phyloP scores from a whole-genome alignment of 2,888 invertebrate genomes.

The Drosophila pseudotakahashii region DNA sequence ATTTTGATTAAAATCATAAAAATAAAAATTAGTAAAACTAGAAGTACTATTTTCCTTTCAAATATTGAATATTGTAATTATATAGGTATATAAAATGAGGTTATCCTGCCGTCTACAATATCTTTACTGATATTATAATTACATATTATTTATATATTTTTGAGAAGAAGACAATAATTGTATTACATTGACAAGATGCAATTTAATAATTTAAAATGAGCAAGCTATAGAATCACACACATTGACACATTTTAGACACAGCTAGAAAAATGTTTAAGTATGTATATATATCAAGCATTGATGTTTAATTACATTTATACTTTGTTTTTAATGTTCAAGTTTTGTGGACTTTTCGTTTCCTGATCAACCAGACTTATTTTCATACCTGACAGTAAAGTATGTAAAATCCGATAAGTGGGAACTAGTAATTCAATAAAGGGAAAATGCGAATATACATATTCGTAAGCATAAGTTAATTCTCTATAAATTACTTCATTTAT shows the following conservation, averaged over 20 bases:
- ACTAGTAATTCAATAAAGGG: not conserved
- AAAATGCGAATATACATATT: not conserved
- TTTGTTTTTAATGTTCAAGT: not conserved
- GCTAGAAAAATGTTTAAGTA: not conserved
- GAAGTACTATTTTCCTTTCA: too few species aligned
- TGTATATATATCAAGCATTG: not conserved
- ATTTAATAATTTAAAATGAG: not conserved
- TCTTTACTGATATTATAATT: too few species aligned
- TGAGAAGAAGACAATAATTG: too few species aligned
- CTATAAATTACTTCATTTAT: not conserved
- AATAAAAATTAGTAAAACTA: too few species aligned
- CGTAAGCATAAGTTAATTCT: not conserved
- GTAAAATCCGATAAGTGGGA: not conserved
- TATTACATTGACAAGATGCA: slow-evolving; percentile 1
- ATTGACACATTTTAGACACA: not conserved
- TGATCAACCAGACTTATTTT: not conserved
- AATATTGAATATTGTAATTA: too few species aligned
- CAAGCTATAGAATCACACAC: not conserved
- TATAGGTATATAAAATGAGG: too few species aligned
- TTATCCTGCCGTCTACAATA: too few species aligned
- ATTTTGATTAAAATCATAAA: too few species aligned
- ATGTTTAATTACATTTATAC: not conserved
- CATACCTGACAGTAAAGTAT: not conserved
- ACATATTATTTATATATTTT: too few species aligned
- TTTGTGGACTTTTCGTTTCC: not conserved